Evolutionary conservation across 2,113 vertebrate genomes (phyloP), one percentile per base, ranked within the genome.

Genomic region (Capreolus pygargus): DNA sequence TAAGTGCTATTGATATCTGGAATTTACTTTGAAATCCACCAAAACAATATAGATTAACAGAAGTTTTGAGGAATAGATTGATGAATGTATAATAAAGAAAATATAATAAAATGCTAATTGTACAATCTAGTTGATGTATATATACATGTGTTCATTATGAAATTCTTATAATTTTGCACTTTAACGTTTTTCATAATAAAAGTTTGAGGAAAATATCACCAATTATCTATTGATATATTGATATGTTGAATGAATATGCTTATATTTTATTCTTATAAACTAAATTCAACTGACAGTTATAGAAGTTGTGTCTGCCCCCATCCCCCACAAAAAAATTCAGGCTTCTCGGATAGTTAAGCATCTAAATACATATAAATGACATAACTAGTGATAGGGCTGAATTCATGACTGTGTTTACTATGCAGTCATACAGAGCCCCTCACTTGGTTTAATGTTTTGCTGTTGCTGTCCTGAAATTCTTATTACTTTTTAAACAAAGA

Each of bases 211-310:
- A 90, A 93, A 55, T 79, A 70, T n/a, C 47, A 78, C 50, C 36
- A 54, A 79, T 54, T 19, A 60, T n/a, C 36, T 60, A 57, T n/a
- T 84, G 2, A 79, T 74, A 81, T 39, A 54, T 2, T 52, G 5
- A 58, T 74, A 86, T 39, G 36, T 2, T 52, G 30, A 88, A 84
- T 79, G 55, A n/a, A 82, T 55, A 67, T 39, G 5, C 64, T 58
- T 67, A 64, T 55, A 74, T 89, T 92, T 94, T 93, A 86, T 89
- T 28, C 27, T 89, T 91, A 67, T 61, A 86, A n/a, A 90, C 25
- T 82, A 79, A 89, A n/a, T 61, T 96, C 54, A 89, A 16, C 16
- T 83, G 47, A 86, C 50, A 92, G 16, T 83, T 95, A 39, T 82
- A 17, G 33, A 96, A 86, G 36, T 83, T 86, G 16, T 6, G 0